A percentile compares a stretch with the other conserved stretches of the same genome.
Conservation (phyloP, 2,888 invertebrate species). For the Meiosimyza decipiens region DNA sequence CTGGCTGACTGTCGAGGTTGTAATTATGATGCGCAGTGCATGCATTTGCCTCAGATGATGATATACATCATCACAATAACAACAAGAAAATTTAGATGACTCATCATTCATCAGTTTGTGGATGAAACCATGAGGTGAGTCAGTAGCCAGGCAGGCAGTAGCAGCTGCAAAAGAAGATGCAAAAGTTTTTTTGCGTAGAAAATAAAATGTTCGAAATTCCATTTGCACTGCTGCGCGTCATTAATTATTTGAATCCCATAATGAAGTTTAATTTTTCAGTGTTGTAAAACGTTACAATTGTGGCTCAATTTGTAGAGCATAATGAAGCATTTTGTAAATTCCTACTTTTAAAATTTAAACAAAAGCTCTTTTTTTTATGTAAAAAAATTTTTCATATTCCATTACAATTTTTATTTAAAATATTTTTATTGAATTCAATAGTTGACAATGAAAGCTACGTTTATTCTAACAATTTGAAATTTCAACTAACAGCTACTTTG, state of each 20-base stretch:
- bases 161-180: background rate
- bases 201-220: background rate
- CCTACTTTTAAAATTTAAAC: no score
- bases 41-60: background rate
- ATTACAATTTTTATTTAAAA: no score
- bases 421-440: no score
- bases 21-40: conserved; percentile 12
- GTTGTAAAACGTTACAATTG: background rate
- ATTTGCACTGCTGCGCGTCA: background rate
- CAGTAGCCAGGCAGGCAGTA: background rate
- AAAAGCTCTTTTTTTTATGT: no score
- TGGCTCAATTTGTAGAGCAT: no score
- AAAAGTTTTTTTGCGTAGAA: background rate
- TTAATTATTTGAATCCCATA: conserved; percentile 6
- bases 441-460: no score
- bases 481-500: no score
- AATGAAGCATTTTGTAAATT: no score
- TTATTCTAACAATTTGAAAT: no score
- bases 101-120: background rate
- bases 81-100: background rate
- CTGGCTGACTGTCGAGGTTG: no score
- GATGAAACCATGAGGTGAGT: background rate
- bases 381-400: no score
- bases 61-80: conserved; percentile 1
- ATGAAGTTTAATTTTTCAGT: background rate